phyloP scores from a whole-genome alignment of 1,140 invertebrate genomes.

The Euschistus heros region DNA sequence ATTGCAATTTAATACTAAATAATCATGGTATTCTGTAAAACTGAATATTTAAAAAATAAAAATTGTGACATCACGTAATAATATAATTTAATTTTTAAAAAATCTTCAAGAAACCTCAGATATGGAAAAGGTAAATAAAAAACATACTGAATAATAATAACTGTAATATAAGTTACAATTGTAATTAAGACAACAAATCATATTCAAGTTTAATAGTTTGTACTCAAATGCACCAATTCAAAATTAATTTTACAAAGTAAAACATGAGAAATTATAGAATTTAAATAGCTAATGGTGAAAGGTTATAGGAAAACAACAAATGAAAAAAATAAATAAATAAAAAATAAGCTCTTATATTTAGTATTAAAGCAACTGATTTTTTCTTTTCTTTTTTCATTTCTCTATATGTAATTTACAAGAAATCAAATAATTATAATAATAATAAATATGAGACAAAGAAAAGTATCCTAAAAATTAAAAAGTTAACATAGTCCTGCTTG shows the following conservation, averaged over 20 bases:
- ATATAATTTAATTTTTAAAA: too few relatives aligned
- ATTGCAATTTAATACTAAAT: too few relatives aligned
- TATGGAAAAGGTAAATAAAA: not conserved
- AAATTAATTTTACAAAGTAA: not conserved
- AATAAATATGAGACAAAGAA: conserved; percentile 12
- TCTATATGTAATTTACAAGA: conserved; percentile 3
- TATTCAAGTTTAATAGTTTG: conserved; percentile 1
- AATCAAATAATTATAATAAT: conserved; percentile 1
- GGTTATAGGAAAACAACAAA: too few relatives aligned
- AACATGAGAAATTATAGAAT: too few relatives aligned
- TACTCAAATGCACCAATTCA: conserved; percentile 1
- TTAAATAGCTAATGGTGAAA: too few relatives aligned
- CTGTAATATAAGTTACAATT: conserved; percentile 15
- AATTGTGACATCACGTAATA: too few relatives aligned
- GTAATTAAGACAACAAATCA: conserved; percentile 6
- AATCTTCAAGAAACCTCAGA: too few relatives aligned
- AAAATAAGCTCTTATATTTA: conserved; percentile 9
- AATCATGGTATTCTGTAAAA: too few relatives aligned
- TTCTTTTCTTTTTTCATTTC: not conserved
- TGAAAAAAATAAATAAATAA: not conserved
- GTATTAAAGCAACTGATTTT: conserved; percentile 7
- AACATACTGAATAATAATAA: conserved; percentile 10
- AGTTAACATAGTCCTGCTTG: conserved; percentile 10
- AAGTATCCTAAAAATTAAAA: conserved; percentile 11
- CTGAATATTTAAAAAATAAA: too few relatives aligned